A percentile compares a stretch with the other conserved stretches of the same genome.
Conservation (phyloP, 2,888 invertebrate species). For the Venustoraphidia nigricollis region DNA sequence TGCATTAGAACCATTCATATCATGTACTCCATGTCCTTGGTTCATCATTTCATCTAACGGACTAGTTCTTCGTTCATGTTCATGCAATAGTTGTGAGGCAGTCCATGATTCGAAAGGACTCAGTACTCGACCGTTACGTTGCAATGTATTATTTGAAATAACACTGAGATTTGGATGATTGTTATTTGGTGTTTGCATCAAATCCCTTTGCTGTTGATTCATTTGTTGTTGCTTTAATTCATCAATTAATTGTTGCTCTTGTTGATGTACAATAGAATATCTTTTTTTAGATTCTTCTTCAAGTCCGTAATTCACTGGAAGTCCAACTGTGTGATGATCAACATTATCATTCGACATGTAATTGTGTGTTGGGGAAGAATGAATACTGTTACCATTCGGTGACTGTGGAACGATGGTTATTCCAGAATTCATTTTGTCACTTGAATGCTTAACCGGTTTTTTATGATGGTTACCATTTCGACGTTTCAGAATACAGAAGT, state of each 20-base stretch:
- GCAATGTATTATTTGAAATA: slow-evolving; percentile 27
- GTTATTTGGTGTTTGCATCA: slow-evolving; percentile 16
- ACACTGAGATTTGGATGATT: slow-evolving; percentile 22
- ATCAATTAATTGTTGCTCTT: slow-evolving; percentile 29
- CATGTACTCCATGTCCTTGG: slow-evolving; percentile 20
- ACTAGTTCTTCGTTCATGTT: slow-evolving; percentile 38
- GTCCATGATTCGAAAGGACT: slow-evolving; percentile 43
- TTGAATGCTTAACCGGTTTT: slow-evolving; percentile 20
- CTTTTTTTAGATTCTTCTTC: slow-evolving; percentile 32
- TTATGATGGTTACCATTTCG: slow-evolving; percentile 19
- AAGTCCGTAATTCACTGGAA: slow-evolving; percentile 27
- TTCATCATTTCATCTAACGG: slow-evolving; percentile 23
- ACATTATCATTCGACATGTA: slow-evolving; percentile 21
- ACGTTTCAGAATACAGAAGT: slow-evolving; percentile 31
- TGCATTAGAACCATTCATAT: slow-evolving; percentile 12
- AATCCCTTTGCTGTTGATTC: slow-evolving; percentile 18
- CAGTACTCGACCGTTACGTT: slow-evolving; percentile 27
- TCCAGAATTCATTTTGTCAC: slow-evolving; percentile 24
- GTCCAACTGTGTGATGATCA: slow-evolving; percentile 28
- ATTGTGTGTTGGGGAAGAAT: slow-evolving; percentile 15
- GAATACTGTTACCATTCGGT: slow-evolving; percentile 15
- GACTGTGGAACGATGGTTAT: slow-evolving; percentile 31
- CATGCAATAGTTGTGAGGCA: slow-evolving; percentile 39
- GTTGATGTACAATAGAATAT: slow-evolving; percentile 30
- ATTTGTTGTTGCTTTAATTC: slow-evolving; percentile 28